Percentiles rank a stretch among this genome's conserved stretches.
Conservation (phyloP, 2,113 vertebrate species). For the Tupaia tana region DNA sequence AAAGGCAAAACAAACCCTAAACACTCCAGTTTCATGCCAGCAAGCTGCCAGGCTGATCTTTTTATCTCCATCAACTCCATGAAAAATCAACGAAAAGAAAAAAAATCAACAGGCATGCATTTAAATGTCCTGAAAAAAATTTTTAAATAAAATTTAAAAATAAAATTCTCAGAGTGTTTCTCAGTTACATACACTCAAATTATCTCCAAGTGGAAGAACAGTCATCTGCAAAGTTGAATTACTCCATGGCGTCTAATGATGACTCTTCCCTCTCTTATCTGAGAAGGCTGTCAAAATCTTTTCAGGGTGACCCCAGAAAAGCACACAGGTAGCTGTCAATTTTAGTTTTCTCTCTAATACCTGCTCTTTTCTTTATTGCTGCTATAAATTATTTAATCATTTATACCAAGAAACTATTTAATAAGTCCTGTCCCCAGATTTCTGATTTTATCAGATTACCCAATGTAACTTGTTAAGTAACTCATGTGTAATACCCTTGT, state of each 20-base stretch:
- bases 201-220: constrained; percentile 21
- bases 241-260: neutral
- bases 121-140: constrained; percentile 69
- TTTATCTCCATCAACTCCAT: constrained; percentile 82
- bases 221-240: neutral
- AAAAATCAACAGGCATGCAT: constrained; percentile 60
- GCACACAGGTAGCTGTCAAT: neutral
- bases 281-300: neutral
- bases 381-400: constrained; percentile 14
- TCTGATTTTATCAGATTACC: constrained; percentile 31
- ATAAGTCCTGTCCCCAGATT: neutral
- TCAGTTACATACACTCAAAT: constrained; percentile 42
- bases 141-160: constrained; percentile 69
- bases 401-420: neutral
- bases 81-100: constrained; percentile 65
- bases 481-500: neutral
- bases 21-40: constrained; percentile 86
- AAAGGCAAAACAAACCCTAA: constrained; percentile 87
- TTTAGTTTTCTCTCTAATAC: neutral
- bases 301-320: neutral
- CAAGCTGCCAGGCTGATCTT: constrained; percentile 87
- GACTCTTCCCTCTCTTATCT: neutral
- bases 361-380: neutral
- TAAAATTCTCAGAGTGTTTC: constrained; percentile 58
- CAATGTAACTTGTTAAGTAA: neutral